Base-by-base conservation (phyloP, 2,113 vertebrate species). In the Blennius ocellaris region DNA sequence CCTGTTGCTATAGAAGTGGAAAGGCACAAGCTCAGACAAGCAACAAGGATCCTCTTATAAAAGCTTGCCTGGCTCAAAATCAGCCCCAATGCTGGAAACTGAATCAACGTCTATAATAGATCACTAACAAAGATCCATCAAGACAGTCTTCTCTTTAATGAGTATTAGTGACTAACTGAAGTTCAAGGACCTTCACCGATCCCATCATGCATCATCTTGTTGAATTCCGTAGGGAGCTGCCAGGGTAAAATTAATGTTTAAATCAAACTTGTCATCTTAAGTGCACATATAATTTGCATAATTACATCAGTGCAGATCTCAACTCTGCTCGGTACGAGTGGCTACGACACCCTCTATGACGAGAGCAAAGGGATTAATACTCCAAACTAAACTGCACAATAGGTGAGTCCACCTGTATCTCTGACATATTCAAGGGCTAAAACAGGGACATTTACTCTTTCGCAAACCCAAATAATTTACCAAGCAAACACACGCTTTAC, bases 1-100 rank as follows among this genome's bases (percentile, higher is more conserved):
- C 60, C 68, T 87, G 81, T 76, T 82, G 81, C 69, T 77, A 69
- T 64, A 64, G 69, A 82, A 59, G 63, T 73, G 70, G 65, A 44
- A 65, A 58, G n/a, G 45, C 11, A 17, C 91, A 86, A 48, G 92
- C 76, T 70, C 57, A 83, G 82, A 78, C 90, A 90, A 55, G 91
- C 78, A 64, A 16, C 54, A 48, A 17, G 69, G 11, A 50, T 56
- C 64, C 76, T 57, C 73, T 66, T 45, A 58, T 75, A 58, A 73
- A 64, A 80, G 57, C 58, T 65, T 51, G 10, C 60, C 15, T 37
- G 52, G 41, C 44, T 64, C 39, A 30, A 65, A 57, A 61, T 39
- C 36, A 38, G 14, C 39, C 10, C 40, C 8, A 11, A 53, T 38
- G 65, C 51, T 68, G 59, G 37, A 78, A 82, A 21, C 52, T 55